Conservation (phyloP, 2,888 invertebrate species). For the Drosophila glabriapex region DNA sequence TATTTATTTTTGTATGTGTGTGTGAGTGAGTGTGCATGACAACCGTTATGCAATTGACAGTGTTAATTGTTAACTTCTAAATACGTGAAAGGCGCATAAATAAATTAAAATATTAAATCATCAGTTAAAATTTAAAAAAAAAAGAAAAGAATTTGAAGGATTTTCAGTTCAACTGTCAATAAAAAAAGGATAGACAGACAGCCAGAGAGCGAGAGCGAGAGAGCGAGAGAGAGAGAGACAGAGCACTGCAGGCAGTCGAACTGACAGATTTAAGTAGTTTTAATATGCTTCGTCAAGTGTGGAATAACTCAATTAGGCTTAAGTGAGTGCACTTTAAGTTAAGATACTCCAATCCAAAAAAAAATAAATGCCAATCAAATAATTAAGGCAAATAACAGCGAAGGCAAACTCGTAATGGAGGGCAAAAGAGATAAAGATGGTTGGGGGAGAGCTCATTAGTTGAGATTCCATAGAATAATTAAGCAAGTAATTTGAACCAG, state of each 20-base stretch:
- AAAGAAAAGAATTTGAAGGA: background rate
- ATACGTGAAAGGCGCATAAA: background rate
- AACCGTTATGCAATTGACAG: conserved; percentile 23
- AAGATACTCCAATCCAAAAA: background rate
- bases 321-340: conserved; percentile 26
- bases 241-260: background rate
- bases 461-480: conserved; percentile 14
- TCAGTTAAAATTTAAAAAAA: background rate
- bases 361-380: conserved; percentile 14
- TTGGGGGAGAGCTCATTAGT: background rate
- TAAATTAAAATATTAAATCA: background rate
- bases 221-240: background rate
- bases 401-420: background rate
- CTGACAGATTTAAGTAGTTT: conserved; percentile 9
- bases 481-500: background rate
- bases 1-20: background rate
- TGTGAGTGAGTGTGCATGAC: conserved; percentile 1
- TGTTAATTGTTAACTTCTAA: too few relatives aligned
- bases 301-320: conserved; percentile 38
- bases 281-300: conserved; percentile 10
- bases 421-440: background rate
- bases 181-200: background rate
- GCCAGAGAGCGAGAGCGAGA: too few relatives aligned
- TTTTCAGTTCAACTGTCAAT: background rate
- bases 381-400: conserved; percentile 12